Evolutionary conservation across 2,888 invertebrate species (phyloP).

Genomic region (Zhengitettix transpicula): DNA sequence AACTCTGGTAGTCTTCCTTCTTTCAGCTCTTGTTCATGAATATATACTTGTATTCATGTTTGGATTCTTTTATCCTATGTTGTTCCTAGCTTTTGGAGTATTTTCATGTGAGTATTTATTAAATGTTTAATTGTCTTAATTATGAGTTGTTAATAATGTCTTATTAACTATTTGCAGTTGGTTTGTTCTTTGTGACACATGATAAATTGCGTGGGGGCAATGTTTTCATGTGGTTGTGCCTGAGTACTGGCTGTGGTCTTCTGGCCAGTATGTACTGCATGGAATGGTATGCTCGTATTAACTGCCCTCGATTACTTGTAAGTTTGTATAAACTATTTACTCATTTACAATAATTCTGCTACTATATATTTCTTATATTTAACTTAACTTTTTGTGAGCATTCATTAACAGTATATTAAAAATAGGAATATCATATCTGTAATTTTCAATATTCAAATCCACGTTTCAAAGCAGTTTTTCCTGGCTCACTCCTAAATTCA

Average conservation of each 20-base stretch:
- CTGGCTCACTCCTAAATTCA: too few relatives aligned
- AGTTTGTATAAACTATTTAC: conserved; percentile 9
- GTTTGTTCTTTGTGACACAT: conserved; percentile 28
- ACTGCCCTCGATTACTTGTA: conserved; percentile 39
- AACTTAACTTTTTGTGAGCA: too few relatives aligned
- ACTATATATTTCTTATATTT: too few relatives aligned
- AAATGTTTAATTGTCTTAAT: background rate
- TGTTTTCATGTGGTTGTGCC: conserved; percentile 65
- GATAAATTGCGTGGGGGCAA: conserved; percentile 42
- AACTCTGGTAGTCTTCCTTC: conserved; percentile 48
- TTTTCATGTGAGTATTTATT: conserved; percentile 31
- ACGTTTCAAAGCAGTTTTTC: too few relatives aligned
- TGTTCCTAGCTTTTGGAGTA: conserved; percentile 60
- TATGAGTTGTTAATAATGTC: background rate
- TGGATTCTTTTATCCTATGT: conserved; percentile 74
- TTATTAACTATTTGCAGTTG: conserved; percentile 9
- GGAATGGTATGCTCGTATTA: conserved; percentile 69
- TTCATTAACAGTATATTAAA: too few relatives aligned
- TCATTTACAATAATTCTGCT: too few relatives aligned
- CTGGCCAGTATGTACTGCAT: conserved; percentile 63
- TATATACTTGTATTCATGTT: conserved; percentile 62
- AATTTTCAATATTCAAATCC: too few relatives aligned
- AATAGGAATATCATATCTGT: too few relatives aligned
- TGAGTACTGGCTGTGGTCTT: conserved; percentile 62
- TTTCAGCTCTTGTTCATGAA: conserved; percentile 81